These are phyloP conservation scores for Euplexia lucipara DNA, from an alignment of 2,888 invertebrate genomes.

Conservation along the genomic window DNA sequence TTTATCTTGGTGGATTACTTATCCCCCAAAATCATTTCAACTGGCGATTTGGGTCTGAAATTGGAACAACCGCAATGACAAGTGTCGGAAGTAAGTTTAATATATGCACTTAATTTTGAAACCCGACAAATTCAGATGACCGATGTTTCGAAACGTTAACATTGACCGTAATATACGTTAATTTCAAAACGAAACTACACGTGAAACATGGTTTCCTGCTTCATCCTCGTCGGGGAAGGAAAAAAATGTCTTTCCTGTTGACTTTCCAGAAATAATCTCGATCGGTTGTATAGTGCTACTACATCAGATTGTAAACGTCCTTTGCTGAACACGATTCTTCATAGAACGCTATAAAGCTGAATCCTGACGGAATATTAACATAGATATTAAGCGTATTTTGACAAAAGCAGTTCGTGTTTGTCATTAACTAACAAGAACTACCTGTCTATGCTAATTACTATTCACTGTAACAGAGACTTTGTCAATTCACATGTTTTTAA, in stretches of 20 bases:
- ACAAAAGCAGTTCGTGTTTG: too few species aligned
- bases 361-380: too few species aligned
- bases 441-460: too few species aligned
- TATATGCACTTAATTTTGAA: constrained; percentile 24
- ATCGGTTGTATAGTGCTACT: background rate
- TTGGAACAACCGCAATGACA: background rate
- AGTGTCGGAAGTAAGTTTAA: constrained; percentile 2
- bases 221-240: constrained; percentile 11
- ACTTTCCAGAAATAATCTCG: constrained; percentile 25
- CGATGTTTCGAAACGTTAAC: constrained; percentile 22
- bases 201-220: constrained; percentile 41
- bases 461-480: too few species aligned
- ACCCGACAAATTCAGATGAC: constrained; percentile 21
- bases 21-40: background rate
- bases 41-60: background rate
- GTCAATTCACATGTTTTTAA: too few species aligned
- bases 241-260: constrained; percentile 43
- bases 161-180: constrained; percentile 46
- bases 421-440: too few species aligned
- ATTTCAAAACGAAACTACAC: constrained; percentile 26
- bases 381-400: too few species aligned
- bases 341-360: background rate
- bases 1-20: background rate
- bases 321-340: background rate
- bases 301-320: background rate